These are phyloP conservation scores for Anthoscopus minutus DNA, from an alignment of 2,113 vertebrate species.

Conservation along the genomic window DNA sequence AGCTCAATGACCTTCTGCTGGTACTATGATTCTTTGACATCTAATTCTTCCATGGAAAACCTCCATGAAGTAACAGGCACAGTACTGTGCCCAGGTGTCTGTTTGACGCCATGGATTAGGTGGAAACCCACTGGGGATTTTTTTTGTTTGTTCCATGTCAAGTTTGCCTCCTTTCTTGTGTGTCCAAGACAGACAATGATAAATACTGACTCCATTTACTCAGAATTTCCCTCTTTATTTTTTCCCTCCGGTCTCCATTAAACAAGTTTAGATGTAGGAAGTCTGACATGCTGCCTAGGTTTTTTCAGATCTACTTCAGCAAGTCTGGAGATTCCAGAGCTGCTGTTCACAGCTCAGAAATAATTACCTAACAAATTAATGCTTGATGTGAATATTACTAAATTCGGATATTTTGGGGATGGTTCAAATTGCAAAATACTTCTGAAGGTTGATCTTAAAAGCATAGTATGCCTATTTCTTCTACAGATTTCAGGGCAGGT, in stretches of 20 bases:
- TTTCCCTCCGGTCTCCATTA: neutral
- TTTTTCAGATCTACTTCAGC: neutral
- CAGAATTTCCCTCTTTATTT: constrained; percentile 18
- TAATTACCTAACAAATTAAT: neutral
- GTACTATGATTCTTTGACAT: neutral
- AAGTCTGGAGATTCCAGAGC: constrained; percentile 15
- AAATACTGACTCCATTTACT: neutral
- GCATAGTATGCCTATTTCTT: neutral
- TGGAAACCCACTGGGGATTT: neutral
- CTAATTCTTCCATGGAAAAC: neutral
- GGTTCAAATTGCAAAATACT: neutral
- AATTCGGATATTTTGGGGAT: neutral
- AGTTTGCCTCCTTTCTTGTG: neutral
- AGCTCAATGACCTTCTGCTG: neutral
- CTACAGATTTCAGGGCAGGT: neutral
- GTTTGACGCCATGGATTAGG: neutral
- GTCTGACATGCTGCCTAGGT: neutral
- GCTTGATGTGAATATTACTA: neutral
- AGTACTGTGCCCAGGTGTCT: neutral
- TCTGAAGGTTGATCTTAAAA: neutral
- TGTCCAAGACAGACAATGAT: neutral
- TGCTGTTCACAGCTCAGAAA: neutral
- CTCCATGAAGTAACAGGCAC: neutral
- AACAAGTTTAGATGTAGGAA: neutral
- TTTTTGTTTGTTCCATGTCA: neutral